These are phyloP conservation scores for Porites evermanni DNA, from an alignment of 92 coral and sea anemone genomes.

Conservation along the genomic window DNA sequence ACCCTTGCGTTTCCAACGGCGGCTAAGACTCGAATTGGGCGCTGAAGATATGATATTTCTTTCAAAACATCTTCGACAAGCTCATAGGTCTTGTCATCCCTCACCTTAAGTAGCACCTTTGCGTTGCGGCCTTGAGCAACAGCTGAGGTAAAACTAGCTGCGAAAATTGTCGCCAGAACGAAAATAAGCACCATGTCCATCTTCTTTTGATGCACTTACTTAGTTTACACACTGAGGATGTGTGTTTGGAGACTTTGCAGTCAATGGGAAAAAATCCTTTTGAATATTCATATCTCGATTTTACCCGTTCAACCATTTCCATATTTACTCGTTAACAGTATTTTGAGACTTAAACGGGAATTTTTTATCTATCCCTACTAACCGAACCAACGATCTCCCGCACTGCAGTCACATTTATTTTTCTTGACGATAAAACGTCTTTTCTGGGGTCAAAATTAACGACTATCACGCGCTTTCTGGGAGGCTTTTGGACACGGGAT, in stretches of 20 bases:
- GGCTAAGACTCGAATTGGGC: constrained; percentile 48
- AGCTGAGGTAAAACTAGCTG: too few species aligned
- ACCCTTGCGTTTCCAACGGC: constrained; percentile 70
- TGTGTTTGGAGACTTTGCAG: background rate
- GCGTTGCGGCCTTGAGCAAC: too few species aligned
- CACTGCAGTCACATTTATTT: too few species aligned
- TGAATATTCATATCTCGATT: background rate
- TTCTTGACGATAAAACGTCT: too few species aligned
- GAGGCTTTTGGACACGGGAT: too few species aligned
- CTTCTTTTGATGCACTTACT: background rate
- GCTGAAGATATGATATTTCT: constrained; percentile 32
- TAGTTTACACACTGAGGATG: background rate
- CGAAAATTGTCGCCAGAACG: background rate
- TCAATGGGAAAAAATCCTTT: background rate
- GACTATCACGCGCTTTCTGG: too few species aligned
- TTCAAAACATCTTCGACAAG: constrained; percentile 33
- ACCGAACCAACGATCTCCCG: too few species aligned
- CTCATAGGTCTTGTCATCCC: background rate
- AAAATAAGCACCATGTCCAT: background rate
- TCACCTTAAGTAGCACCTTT: constrained; percentile 1
- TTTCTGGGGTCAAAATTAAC: too few species aligned
- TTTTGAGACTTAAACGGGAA: too few species aligned
- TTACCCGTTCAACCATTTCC: background rate
- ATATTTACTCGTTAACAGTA: too few species aligned
- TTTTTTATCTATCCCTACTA: too few species aligned